phyloP scores from a whole-genome alignment of 1,140 invertebrate species.

The Zaprionus camerounensis region DNA sequence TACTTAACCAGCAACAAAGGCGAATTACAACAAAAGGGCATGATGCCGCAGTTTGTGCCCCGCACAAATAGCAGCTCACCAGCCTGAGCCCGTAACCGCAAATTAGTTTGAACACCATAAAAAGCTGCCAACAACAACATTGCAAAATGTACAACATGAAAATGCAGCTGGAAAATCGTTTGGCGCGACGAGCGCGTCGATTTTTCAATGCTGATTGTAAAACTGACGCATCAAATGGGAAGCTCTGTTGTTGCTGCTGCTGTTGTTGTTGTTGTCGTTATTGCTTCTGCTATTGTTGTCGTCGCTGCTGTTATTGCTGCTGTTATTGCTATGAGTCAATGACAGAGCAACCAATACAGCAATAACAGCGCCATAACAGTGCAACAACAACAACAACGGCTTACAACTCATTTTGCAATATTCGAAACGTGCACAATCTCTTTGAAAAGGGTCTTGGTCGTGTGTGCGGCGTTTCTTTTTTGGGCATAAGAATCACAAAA shows the following conservation, averaged over 20 bases:
- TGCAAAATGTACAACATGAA: slow-evolving; percentile 58
- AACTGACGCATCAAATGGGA: slow-evolving; percentile 77
- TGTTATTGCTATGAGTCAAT: slow-evolving; percentile 51
- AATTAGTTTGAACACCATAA: slow-evolving; percentile 79
- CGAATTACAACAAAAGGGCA: slow-evolving; percentile 72
- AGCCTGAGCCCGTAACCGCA: slow-evolving; percentile 59
- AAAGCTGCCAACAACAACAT: slow-evolving; percentile 69
- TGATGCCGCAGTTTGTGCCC: slow-evolving; percentile 72
- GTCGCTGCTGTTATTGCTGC: slow-evolving; percentile 25
- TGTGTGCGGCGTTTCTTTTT: slow-evolving; percentile 40
- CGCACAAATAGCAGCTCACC: slow-evolving; percentile 37
- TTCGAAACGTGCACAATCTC: slow-evolving; percentile 72
- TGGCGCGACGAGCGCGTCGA: slow-evolving; percentile 21
- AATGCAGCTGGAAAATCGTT: slow-evolving; percentile 62
- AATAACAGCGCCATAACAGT: slow-evolving; percentile 9
- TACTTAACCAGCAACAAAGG: slow-evolving; percentile 31
- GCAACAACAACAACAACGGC: slow-evolving; percentile 12
- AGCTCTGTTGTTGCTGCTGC: slow-evolving; percentile 17
- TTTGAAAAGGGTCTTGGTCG: slow-evolving; percentile 67
- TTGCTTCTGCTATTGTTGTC: slow-evolving; percentile 42
- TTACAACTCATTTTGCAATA: slow-evolving; percentile 75
- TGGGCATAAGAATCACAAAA: slow-evolving; percentile 51
- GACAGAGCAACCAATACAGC: slow-evolving; percentile 35
- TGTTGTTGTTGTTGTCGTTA: slow-evolving; percentile 33
- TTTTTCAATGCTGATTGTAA: slow-evolving; percentile 70